These are phyloP conservation scores for Sesia apiformis DNA, from an alignment of 2,888 invertebrate genomes.

Conservation along the genomic window DNA sequence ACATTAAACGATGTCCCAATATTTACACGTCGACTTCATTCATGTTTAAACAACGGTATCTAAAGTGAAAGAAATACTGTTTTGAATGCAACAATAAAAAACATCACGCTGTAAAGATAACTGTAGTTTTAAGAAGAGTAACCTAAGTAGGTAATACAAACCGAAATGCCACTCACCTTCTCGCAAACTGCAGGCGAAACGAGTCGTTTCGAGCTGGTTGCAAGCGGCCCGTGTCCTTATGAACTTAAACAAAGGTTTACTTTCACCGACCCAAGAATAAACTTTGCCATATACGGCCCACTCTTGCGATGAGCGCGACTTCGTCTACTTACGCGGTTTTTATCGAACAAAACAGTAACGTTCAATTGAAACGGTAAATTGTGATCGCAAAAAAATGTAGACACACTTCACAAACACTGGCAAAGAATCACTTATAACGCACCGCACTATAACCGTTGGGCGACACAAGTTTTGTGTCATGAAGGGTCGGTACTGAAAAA, in stretches of 20 bases:
- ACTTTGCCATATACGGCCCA: slow-evolving; percentile 60
- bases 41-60: slow-evolving; percentile 22
- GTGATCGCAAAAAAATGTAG: slow-evolving; percentile 43
- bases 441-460: slow-evolving; percentile 41
- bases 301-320: slow-evolving; percentile 49
- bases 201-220: slow-evolving; percentile 55
- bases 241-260: slow-evolving; percentile 70
- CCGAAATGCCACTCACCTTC: slow-evolving; percentile 57
- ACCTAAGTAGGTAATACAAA: slow-evolving; percentile 45
- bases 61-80: slow-evolving; percentile 12
- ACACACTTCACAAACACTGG: slow-evolving; percentile 53
- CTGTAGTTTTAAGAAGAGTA: slow-evolving; percentile 39
- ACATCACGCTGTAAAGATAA: slow-evolving; percentile 31
- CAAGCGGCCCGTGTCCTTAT: slow-evolving; percentile 63
- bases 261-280: slow-evolving; percentile 65
- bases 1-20: too few relatives aligned
- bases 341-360: slow-evolving; percentile 65
- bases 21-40: too few relatives aligned
- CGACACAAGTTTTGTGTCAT: slow-evolving; percentile 34
- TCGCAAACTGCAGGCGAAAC: slow-evolving; percentile 59
- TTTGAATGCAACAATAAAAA: slow-evolving; percentile 28
- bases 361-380: slow-evolving; percentile 66
- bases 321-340: slow-evolving; percentile 51
- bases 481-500: slow-evolving; percentile 46
- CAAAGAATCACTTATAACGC: slow-evolving; percentile 35